Evolutionary conservation across 2,797 vertebrate species (phyloP), one percentile per base, ranked within the genome.

Genomic region (Denticeps clupeoides): DNA sequence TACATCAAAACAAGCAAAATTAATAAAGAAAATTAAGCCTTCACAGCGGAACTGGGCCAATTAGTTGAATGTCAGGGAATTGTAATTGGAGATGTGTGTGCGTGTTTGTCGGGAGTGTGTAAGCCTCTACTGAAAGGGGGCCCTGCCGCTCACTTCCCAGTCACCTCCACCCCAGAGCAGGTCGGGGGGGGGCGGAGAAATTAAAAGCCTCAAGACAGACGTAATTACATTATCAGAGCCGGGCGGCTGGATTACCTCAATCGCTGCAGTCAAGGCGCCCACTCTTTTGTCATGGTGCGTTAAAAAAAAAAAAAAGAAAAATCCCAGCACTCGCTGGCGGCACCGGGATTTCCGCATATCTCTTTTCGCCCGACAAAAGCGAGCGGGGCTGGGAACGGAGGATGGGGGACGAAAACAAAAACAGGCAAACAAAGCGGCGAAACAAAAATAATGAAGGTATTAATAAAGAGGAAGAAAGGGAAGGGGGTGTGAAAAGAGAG

Each of bases 211-310:
- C 90, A 90, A 93, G 90, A 91, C 89, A 86, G 88, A 87, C 84
- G 90, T 97, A 97, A 97, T 97, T 97, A 99, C 91, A 97, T 97
- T 99, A 97, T 97, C 91, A 91, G 88, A 91, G 89, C 87, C 69
- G 69, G 71, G 87, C 84, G 81, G 81, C 62, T 68, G 94, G 95
- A 97, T 99, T 97, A 99, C 87, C 84, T 82, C 91, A 96, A 97
- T 97, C 93, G 89, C 89, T 89, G 83, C 87, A 93, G 93, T 96
- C 91, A 97, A 90, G 87, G 82, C 88, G 77, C 82, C 77, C 82
- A 79, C 86, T 94, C 93, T 91, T 93, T 99, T 97, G 93, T 97
- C 82, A 79, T 62, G 55, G 72, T 75, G 80, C 80, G 55, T 43
- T 58, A 53, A 60, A 60, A 38, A 16, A 21, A 57, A 49, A 58